A percentile compares a stretch with the other conserved stretches of the same genome.
Conservation (phyloP, 2,113 vertebrate species). For the Dendropsophus ebraccatus region DNA sequence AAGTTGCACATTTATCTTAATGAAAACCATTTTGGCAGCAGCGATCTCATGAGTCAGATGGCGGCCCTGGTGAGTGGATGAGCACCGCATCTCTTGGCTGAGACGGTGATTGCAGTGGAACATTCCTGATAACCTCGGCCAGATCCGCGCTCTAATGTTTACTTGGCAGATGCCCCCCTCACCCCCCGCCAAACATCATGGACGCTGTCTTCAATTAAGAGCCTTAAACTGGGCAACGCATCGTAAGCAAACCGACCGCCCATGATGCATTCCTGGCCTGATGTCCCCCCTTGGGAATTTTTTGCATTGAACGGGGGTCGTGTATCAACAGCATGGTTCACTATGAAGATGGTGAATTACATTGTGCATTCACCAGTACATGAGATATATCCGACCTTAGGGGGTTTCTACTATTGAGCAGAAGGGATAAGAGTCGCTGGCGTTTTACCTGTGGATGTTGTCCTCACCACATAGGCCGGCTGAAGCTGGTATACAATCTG, state of each 20-base stretch:
- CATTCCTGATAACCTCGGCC: slow-evolving; percentile 47
- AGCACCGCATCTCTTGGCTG: slow-evolving; percentile 40
- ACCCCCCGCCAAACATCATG: background rate
- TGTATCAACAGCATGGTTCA: background rate
- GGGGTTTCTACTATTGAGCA: no score
- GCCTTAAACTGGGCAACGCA: slow-evolving; percentile 27
- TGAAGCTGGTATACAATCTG: no score
- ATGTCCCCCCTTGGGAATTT: background rate
- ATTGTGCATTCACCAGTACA: no score
- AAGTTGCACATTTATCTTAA: background rate
- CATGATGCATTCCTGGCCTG: slow-evolving; percentile 1
- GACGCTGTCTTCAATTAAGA: slow-evolving; percentile 36
- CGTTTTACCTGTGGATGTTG: no score
- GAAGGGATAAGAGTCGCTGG: no score
- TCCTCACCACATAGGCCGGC: no score
- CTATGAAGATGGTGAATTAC: no score
- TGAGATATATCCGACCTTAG: no score
- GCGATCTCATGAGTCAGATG: background rate
- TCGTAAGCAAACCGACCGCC: slow-evolving; percentile 25
- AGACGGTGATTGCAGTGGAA: slow-evolving; percentile 46
- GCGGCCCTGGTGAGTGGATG: background rate
- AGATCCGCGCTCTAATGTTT: slow-evolving; percentile 1
- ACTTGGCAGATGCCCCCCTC: slow-evolving; percentile 35
- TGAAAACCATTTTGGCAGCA: background rate
- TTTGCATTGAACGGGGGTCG: background rate